Percentiles rank a stretch among this genome's conserved stretches.
Evolutionary conservation across 2,888 invertebrate species (phyloP).

Genomic region (Drosophila bunnanda): DNA sequence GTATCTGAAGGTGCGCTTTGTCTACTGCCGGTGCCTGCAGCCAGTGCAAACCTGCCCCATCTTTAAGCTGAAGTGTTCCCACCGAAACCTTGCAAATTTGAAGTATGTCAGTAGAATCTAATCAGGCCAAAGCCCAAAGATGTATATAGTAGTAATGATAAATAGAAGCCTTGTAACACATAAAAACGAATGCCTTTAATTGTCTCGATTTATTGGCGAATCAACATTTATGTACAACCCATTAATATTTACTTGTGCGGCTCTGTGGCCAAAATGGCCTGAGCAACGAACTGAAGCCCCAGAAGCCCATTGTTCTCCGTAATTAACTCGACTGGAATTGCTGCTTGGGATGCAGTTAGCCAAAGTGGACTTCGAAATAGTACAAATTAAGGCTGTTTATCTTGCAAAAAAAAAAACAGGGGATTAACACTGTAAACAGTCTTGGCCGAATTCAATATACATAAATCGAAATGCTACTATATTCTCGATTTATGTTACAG

Average conservation of each 20-base stretch:
- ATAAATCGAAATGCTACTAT: not conserved
- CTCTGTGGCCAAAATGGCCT: constrained; percentile 3
- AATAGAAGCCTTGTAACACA: constrained; percentile 7
- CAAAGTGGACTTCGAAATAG: constrained; percentile 17
- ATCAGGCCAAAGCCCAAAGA: not conserved
- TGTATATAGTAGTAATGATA: not conserved
- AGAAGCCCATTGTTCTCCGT: constrained; percentile 5
- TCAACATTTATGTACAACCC: constrained; percentile 23
- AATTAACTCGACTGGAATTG: not conserved
- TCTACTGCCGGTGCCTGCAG: constrained; percentile 75
- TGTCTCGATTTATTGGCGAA: constrained; percentile 17
- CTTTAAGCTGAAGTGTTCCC: constrained; percentile 55
- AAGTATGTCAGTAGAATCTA: constrained; percentile 56
- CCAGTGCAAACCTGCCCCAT: constrained; percentile 60
- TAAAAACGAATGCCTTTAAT: not conserved
- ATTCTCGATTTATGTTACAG: too few species aligned
- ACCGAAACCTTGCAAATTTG: constrained; percentile 42
- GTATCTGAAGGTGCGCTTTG: constrained; percentile 62
- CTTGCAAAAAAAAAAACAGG: constrained; percentile 35
- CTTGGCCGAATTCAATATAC: not conserved
- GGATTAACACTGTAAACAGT: constrained; percentile 5
- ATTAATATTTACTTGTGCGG: constrained; percentile 18
- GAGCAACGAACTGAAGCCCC: constrained; percentile 20
- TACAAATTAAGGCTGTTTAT: constrained; percentile 27
- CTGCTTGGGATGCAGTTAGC: constrained; percentile 14